Conservation (phyloP, 2,888 invertebrate genomes). For the Serrognathus titanus region DNA sequence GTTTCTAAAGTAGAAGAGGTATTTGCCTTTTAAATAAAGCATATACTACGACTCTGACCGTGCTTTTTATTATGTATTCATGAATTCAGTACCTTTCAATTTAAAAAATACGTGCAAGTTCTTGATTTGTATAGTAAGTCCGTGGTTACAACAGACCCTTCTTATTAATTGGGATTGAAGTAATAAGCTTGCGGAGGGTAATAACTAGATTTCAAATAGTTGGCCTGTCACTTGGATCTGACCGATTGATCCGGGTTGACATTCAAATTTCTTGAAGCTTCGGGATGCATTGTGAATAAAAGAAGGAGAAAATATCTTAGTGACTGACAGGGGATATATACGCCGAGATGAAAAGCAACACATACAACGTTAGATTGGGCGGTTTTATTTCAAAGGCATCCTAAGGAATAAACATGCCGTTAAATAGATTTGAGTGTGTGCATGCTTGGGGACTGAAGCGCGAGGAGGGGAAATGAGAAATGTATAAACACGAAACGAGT, state of each 20-base stretch:
- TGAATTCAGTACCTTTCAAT: too few relatives aligned
- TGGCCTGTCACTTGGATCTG: slow-evolving; percentile 30
- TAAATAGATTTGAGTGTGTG: slow-evolving; percentile 32
- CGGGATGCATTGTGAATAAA: slow-evolving; percentile 43
- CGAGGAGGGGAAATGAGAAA: slow-evolving; percentile 43
- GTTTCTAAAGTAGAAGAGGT: too few relatives aligned
- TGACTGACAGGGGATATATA: slow-evolving; percentile 35
- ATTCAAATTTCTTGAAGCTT: slow-evolving; percentile 50
- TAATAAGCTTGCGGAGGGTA: too few relatives aligned
- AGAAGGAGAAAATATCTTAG: slow-evolving; percentile 29
- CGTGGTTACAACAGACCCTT: too few relatives aligned
- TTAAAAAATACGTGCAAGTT: too few relatives aligned
- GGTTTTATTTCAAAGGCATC: slow-evolving; percentile 36
- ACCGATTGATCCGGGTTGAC: slow-evolving; percentile 49
- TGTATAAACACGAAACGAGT: slow-evolving; percentile 38
- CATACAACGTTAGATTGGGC: slow-evolving; percentile 8
- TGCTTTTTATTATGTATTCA: too few relatives aligned
- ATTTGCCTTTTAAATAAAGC: too few relatives aligned
- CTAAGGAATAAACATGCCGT: slow-evolving; percentile 32
- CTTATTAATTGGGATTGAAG: too few relatives aligned
- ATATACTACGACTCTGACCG: too few relatives aligned
- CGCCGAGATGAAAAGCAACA: background rate
- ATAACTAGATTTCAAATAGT: background rate
- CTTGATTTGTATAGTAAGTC: too few relatives aligned
- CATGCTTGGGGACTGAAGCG: slow-evolving; percentile 31